phyloP scores from a whole-genome alignment of 2,797 vertebrate genomes.

The Sternarchorhynchus goeldii region DNA sequence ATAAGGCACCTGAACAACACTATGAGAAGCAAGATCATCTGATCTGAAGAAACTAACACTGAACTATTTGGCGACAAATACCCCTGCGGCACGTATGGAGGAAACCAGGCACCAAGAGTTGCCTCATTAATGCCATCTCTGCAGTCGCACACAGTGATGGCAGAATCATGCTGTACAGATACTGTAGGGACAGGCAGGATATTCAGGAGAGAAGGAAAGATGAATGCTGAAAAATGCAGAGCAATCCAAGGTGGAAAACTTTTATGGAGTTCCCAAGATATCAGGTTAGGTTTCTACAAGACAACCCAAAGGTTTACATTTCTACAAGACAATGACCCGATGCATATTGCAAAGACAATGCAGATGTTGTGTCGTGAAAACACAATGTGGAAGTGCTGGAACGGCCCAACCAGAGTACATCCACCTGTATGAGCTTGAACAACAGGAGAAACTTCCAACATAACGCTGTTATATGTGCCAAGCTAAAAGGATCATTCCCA shows the following conservation, averaged over 20 bases:
- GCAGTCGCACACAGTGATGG: conserved; percentile 8
- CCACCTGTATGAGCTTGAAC: too few species aligned
- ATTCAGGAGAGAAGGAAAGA: not conserved
- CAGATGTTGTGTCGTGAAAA: not conserved
- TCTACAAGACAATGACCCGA: too few species aligned
- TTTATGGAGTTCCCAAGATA: not conserved
- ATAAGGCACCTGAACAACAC: too few species aligned
- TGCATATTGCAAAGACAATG: not conserved
- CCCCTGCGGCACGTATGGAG: not conserved
- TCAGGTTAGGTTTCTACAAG: not conserved
- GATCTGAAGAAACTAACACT: conserved; percentile 1
- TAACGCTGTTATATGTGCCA: not conserved
- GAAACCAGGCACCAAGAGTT: conserved; percentile 2
- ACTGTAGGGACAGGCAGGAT: not conserved
- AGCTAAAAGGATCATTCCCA: conserved; percentile 10
- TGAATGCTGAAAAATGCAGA: not conserved
- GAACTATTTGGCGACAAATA: too few species aligned
- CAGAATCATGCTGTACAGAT: not conserved
- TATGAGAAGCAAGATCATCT: too few species aligned
- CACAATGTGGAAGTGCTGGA: not conserved
- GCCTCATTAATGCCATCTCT: conserved; percentile 8
- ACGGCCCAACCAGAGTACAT: too few species aligned
- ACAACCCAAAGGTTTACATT: too few species aligned
- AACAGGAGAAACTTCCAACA: conserved; percentile 1
- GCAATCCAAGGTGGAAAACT: too few species aligned